A percentile compares a stretch with the other conserved stretches of the same genome.
phyloP scores from a whole-genome alignment of 2,113 vertebrate species.

The Hypocryptadius cinnamomeus region DNA sequence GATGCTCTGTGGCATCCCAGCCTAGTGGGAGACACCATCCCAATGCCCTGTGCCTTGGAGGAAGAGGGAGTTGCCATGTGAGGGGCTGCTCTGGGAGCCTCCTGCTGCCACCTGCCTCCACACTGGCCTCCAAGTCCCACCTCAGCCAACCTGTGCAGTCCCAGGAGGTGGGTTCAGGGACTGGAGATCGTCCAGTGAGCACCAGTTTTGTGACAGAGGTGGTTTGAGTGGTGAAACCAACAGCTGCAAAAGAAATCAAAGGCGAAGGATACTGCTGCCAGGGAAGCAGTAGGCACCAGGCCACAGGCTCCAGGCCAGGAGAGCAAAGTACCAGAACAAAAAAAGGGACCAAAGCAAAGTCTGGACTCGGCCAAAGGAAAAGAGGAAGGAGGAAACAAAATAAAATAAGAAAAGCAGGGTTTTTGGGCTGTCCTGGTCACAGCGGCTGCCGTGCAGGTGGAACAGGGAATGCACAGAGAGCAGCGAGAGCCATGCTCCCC shows the following conservation, averaged over 20 bases:
- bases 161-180: not conserved
- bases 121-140: not conserved
- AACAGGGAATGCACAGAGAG: not conserved
- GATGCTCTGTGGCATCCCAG: not conserved
- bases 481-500: not conserved
- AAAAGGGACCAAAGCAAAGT: slow-evolving; percentile 39
- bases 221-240: slow-evolving; percentile 9
- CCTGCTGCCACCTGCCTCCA: not conserved
- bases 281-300: not conserved
- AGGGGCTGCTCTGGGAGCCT: not conserved
- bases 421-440: slow-evolving; percentile 40
- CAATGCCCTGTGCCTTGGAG: not conserved
- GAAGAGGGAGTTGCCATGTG: not conserved
- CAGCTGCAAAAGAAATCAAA: slow-evolving; percentile 6
- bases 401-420: slow-evolving; percentile 46
- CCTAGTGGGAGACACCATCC: not conserved
- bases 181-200: slow-evolving; percentile 61
- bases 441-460: not conserved
- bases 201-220: slow-evolving; percentile 57
- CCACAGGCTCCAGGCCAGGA: not conserved
- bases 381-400: not conserved
- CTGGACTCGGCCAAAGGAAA: slow-evolving; percentile 42
- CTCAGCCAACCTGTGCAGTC: not conserved
- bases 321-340: not conserved
- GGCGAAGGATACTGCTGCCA: not conserved